These are phyloP conservation scores for Okapia johnstoni DNA, from an alignment of 2,113 vertebrate species.

Conservation along the genomic window DNA sequence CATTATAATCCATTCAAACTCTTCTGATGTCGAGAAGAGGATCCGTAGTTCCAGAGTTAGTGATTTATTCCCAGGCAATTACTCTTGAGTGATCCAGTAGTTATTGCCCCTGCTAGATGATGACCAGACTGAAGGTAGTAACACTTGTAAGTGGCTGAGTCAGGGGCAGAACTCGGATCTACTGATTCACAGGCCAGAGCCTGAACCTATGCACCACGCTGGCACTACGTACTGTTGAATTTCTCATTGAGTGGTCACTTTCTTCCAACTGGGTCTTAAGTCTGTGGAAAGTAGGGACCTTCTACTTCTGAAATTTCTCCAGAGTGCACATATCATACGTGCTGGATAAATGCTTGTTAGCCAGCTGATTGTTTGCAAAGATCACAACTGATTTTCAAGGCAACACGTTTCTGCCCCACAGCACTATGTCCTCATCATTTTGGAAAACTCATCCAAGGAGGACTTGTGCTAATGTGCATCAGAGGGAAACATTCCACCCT, in stretches of 20 bases:
- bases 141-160: not conserved
- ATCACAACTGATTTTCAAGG: conserved; percentile 3
- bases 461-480: not conserved
- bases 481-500: not conserved
- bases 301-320: not conserved
- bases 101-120: not conserved
- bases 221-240: not conserved
- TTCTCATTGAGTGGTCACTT: not conserved
- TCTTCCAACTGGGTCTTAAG: not conserved
- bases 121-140: not conserved
- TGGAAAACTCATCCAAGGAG: not conserved
- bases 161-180: not conserved
- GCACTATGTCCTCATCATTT: not conserved
- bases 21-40: not conserved
- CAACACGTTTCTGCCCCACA: not conserved
- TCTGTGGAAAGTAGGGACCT: not conserved
- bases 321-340: not conserved
- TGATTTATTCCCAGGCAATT: not conserved
- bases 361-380: not conserved
- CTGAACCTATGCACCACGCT: accelerated
- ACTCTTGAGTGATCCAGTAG: not conserved
- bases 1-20: not conserved
- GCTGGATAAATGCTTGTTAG: not conserved
- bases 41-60: not conserved
- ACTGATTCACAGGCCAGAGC: not conserved